Evolutionary conservation across 92 coral and sea anemone species (phyloP).

Genomic region (Epizoanthus rinbou): DNA sequence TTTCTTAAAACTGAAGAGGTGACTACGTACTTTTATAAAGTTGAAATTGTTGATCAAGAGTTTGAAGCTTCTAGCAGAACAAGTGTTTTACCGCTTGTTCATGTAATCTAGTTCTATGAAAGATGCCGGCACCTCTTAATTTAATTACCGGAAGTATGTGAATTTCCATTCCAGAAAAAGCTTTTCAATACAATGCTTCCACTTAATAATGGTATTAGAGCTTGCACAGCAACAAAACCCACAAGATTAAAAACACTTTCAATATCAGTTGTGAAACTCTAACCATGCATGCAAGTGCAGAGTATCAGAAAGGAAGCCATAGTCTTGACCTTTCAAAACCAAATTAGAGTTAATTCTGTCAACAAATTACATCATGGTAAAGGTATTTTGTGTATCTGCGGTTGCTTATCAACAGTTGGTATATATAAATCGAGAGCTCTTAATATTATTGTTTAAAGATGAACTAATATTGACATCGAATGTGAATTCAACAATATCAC

Average conservation of each 20-base stretch:
- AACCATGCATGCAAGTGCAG: background rate
- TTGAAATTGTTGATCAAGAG: too few relatives aligned
- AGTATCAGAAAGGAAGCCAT: conserved; percentile 5
- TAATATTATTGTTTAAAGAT: background rate
- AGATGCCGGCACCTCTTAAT: background rate
- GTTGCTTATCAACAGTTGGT: background rate
- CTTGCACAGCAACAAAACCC: background rate
- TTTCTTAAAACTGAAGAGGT: too few relatives aligned
- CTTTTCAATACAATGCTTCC: background rate
- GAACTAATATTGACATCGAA: too few relatives aligned
- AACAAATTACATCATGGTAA: conserved; percentile 15
- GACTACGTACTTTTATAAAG: too few relatives aligned
- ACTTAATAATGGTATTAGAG: background rate
- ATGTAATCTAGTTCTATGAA: background rate
- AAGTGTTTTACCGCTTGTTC: background rate
- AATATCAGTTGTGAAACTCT: background rate
- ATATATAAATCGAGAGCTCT: background rate
- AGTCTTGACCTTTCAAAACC: conserved; percentile 8
- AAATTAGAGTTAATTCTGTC: background rate
- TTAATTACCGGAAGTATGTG: background rate
- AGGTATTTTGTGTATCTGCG: background rate
- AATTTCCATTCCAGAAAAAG: background rate
- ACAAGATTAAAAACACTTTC: background rate
- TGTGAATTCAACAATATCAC: too few relatives aligned
- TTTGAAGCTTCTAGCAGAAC: too few relatives aligned